Evolutionary conservation across 2,888 invertebrate species (phyloP).

Genomic region (Pseudococcus jackbeardsleyi): DNA sequence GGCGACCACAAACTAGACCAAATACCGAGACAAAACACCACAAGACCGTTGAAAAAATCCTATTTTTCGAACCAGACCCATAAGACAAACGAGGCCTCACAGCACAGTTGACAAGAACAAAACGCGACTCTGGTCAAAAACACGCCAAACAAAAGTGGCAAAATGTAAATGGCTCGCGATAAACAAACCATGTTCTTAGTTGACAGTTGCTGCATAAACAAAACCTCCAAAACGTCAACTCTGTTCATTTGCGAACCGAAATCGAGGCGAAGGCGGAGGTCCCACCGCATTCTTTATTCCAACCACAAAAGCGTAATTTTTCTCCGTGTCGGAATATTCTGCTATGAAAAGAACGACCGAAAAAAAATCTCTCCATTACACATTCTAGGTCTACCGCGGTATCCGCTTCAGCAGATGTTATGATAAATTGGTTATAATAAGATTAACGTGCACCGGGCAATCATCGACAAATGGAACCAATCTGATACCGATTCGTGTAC

Average conservation of each 20-base stretch:
- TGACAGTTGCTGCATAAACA: neutral
- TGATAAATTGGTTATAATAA: constrained; percentile 44
- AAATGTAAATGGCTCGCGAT: constrained; percentile 24
- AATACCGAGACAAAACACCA: neutral
- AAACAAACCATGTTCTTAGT: neutral
- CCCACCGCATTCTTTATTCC: neutral
- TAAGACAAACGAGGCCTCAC: neutral
- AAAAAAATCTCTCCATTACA: constrained; percentile 23
- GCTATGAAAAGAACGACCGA: neutral
- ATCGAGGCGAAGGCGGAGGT: neutral
- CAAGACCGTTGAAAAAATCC: neutral
- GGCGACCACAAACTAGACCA: constrained; percentile 12
- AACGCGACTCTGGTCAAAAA: neutral
- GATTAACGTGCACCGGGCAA: constrained; percentile 34
- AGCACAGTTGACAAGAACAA: neutral
- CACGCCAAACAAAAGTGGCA: neutral
- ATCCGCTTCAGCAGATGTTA: constrained; percentile 33
- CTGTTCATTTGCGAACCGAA: neutral
- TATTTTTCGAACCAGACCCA: neutral
- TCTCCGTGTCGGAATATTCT: neutral
- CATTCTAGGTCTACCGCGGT: neutral
- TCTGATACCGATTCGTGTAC: constrained; percentile 29
- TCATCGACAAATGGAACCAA: constrained; percentile 44
- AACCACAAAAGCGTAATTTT: constrained; percentile 10
- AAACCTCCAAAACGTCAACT: neutral